These are phyloP conservation scores for Muscicapa comitata DNA, from an alignment of 2,797 vertebrate species.

Conservation along the genomic window DNA sequence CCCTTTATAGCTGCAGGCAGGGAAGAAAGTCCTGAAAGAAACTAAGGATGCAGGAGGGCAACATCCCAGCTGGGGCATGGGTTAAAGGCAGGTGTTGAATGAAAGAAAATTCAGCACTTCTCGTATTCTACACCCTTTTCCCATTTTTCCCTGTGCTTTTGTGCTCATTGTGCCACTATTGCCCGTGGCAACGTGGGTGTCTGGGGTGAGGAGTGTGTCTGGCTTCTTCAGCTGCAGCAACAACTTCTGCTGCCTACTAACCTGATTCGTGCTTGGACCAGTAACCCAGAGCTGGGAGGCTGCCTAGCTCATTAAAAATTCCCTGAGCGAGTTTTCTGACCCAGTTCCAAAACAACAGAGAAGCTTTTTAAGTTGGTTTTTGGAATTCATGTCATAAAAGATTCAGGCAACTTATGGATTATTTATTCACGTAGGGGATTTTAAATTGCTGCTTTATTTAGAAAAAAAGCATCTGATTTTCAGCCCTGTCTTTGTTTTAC, in stretches of 20 bases:
- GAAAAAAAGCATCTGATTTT: neutral
- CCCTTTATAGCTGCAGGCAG: neutral
- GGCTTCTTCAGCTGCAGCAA: neutral
- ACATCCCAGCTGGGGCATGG: neutral
- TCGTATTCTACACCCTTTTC: neutral
- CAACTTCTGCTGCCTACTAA: constrained; percentile 32
- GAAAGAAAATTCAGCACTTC: neutral
- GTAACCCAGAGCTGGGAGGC: constrained; percentile 48
- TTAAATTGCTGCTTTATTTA: constrained; percentile 11
- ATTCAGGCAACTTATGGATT: constrained; percentile 58
- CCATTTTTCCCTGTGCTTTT: neutral
- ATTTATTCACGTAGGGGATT: constrained; percentile 18
- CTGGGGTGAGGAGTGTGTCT: neutral
- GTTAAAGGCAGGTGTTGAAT: neutral
- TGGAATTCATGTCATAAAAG: constrained; percentile 48
- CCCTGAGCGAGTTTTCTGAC: constrained; percentile 34
- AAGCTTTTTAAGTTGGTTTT: constrained; percentile 34
- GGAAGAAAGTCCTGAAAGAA: neutral
- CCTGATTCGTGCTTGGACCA: constrained; percentile 28
- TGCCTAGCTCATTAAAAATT: constrained; percentile 41
- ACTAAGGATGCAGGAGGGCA: neutral
- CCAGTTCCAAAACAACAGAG: constrained; percentile 52
- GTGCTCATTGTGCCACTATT: neutral
- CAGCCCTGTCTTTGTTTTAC: neutral
- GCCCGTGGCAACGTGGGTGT: neutral